Base-by-base conservation (phyloP, 2,113 vertebrate species). In the Cercopithecus mona region DNA sequence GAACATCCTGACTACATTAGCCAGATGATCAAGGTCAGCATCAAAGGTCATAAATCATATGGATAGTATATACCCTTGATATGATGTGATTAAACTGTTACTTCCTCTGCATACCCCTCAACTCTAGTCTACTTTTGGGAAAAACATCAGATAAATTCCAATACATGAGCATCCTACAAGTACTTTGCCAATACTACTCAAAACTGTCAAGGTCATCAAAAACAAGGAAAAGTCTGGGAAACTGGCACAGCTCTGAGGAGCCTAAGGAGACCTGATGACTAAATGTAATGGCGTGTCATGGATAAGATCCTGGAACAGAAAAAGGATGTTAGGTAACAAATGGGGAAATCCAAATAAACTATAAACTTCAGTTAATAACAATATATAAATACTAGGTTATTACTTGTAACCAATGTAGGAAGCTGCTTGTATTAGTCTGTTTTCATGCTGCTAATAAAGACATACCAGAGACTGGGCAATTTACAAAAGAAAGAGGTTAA, bases 151-250 rank as follows among this genome's bases (percentile, higher is more conserved):
- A 84, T 20, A 72, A 30, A 83, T 93, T 75, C 38, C 43, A 82
- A 11, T 48, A 92, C 45, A 43, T 30, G 30, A 61, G 5, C 40
- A 40, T 55, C 38, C 88, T 84, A 40, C 52, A 57, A 91, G 83
- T 87, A 80, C 55, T 6, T 79, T 8, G 14, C 16, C 38, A 43
- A 22, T 30, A 55, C 27, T 85, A 22, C 27, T 91, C 5, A 40
- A 75, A 93, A 50, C 35, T 85, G 38, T 59, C 64, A 78, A 76
- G 3, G 22, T 82, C 45, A 52, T 81, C 35, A 72, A 92, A 80
- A 85, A 64, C 40, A 86, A 95, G 8, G 23, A 85, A 93, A 96
- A 76, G 23, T 76, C 22, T 82, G 35, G 94, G 57, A 81, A 72
- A 87, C 5, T 25, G 35, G 83, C 30, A 52, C 0, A 50, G 25